These are phyloP conservation scores for Stomatorhinus walkeri DNA, from an alignment of 2,797 vertebrate genomes.

Conservation along the genomic window DNA sequence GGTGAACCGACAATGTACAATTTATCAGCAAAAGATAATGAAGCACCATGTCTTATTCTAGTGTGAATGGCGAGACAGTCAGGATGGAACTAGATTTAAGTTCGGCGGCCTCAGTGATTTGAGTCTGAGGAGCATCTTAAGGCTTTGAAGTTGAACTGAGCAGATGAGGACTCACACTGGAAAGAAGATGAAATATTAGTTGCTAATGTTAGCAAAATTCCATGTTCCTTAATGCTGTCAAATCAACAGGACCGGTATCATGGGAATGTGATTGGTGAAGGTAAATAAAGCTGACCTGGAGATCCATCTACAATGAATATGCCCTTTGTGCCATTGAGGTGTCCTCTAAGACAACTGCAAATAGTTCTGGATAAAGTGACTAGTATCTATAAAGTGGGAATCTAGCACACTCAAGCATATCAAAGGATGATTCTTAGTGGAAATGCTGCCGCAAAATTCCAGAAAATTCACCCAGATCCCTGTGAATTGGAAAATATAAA, in stretches of 20 bases:
- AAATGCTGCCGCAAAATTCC: not conserved
- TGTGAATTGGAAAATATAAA: not conserved
- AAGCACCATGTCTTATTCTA: not conserved
- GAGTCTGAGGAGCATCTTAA: not conserved
- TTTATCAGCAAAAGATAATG: not conserved
- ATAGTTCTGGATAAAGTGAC: not conserved
- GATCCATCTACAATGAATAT: not conserved
- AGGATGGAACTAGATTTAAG: not conserved
- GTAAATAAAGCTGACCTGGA: not conserved
- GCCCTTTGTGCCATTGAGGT: not conserved
- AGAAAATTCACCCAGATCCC: not conserved
- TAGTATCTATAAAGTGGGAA: not conserved
- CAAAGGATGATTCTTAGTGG: not conserved
- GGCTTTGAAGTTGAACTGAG: not conserved
- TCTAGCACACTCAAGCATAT: not conserved
- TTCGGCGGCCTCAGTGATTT: not conserved
- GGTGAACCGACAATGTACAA: not conserved
- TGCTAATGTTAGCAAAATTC: not conserved
- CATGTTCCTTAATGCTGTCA: not conserved
- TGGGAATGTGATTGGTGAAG: not conserved
- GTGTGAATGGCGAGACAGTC: not conserved
- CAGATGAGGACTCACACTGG: not conserved
- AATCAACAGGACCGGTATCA: not conserved
- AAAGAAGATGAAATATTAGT: not conserved
- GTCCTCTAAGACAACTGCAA: not conserved